Evolutionary conservation across 1,140 invertebrate species (phyloP).

Genomic region (Bombus haemorrhoidalis): DNA sequence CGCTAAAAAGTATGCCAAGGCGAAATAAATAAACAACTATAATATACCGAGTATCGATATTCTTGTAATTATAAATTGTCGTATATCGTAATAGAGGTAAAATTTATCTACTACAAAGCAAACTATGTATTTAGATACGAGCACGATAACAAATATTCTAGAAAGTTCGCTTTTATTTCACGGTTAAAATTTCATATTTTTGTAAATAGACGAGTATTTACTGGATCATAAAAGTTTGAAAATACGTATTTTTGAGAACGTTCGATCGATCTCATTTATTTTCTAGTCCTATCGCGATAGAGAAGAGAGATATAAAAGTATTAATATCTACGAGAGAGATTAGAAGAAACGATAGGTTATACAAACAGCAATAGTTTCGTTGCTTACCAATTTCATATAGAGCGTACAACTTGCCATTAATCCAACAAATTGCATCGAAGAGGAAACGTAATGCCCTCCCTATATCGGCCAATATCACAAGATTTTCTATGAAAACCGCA

Average conservation of each 20-base stretch:
- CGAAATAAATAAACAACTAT: slow-evolving; percentile 17
- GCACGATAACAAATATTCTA: no score
- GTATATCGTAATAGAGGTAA: neutral
- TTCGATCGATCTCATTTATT: neutral
- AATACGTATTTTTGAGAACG: neutral
- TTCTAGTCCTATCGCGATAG: neutral
- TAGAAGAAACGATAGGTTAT: neutral
- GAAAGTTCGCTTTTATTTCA: neutral
- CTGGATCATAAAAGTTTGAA: neutral
- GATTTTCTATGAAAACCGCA: slow-evolving; percentile 25
- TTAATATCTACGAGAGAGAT: neutral
- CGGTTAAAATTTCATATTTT: neutral
- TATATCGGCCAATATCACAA: neutral
- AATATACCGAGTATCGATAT: neutral
- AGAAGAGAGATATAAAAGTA: neutral
- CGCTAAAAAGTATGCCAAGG: slow-evolving; percentile 27
- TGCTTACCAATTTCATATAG: slow-evolving; percentile 41
- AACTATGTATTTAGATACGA: no score
- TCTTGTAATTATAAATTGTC: neutral
- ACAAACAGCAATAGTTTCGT: neutral
- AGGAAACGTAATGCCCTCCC: neutral
- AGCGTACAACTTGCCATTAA: slow-evolving; percentile 11
- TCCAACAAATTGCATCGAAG: slow-evolving; percentile 31
- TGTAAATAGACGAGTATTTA: neutral
- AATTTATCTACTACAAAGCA: neutral